phyloP scores from a whole-genome alignment of 2,113 vertebrate genomes.

The Planiliza haematocheilus region DNA sequence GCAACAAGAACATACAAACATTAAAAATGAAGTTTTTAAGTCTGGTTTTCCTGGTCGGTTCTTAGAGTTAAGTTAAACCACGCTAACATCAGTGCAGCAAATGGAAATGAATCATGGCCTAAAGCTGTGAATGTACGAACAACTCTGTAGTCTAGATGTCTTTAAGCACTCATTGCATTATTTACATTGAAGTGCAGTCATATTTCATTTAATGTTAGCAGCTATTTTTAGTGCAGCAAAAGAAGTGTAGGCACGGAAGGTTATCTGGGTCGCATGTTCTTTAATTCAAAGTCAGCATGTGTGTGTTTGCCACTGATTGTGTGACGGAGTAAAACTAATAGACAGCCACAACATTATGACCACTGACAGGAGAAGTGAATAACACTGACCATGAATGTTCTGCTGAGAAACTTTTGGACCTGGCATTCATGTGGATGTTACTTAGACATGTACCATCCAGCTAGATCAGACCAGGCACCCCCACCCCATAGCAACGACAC shows the following conservation, averaged over 20 bases:
- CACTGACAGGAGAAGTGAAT: no score
- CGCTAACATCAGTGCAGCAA: background rate
- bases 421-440: no score
- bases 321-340: no score
- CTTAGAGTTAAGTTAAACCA: background rate
- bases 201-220: slow-evolving; percentile 66
- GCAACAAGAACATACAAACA: no score
- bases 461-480: no score
- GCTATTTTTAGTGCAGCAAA: slow-evolving; percentile 64
- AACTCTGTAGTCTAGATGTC: slow-evolving; percentile 13
- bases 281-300: background rate
- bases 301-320: background rate
- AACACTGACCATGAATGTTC: no score
- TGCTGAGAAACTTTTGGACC: no score
- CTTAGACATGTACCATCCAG: no score
- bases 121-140: slow-evolving; percentile 1
- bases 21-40: background rate
- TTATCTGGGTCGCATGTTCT: slow-evolving; percentile 51
- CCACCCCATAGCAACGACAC: no score
- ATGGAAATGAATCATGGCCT: background rate
- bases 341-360: no score
- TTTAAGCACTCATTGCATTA: slow-evolving; percentile 67
- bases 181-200: slow-evolving; percentile 69
- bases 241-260: slow-evolving; percentile 51
- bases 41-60: background rate